Conservation (phyloP, 2,888 invertebrate genomes). For the Rotaria socialis region DNA sequence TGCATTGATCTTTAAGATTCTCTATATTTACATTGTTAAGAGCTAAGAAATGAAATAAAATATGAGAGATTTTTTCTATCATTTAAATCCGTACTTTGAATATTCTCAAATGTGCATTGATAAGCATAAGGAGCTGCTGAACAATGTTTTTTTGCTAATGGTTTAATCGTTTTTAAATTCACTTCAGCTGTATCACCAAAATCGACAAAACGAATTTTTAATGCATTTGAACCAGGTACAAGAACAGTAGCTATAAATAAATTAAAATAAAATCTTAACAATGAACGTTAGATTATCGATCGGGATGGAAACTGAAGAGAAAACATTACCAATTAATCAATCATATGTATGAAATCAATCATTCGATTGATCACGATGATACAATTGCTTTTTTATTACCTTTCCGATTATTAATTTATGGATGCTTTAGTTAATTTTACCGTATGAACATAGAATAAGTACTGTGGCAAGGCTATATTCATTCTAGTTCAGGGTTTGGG, state of each 20-base stretch:
- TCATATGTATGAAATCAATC: no score
- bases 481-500: no score
- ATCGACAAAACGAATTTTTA: conserved; percentile 1
- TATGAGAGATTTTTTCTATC: neutral
- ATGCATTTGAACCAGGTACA: neutral
- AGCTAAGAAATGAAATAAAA: neutral
- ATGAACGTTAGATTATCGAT: no score
- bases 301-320: no score
- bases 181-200: neutral
- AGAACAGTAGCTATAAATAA: neutral
- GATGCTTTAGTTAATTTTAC: no score
- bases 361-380: no score
- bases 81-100: neutral
- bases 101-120: neutral
- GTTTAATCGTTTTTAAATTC: neutral
- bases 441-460: no score
- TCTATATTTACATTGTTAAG: neutral
- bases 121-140: neutral
- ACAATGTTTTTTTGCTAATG: conserved; percentile 11
- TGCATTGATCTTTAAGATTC: neutral
- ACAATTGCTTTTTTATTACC: no score
- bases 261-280: neutral
- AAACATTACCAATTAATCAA: no score
- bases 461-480: no score
- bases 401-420: no score